A percentile compares a stretch with the other conserved stretches of the same genome.
These are phyloP conservation scores for Ariolimax columbianus DNA, from an alignment of 2,888 invertebrate genomes.

Conservation along the genomic window DNA sequence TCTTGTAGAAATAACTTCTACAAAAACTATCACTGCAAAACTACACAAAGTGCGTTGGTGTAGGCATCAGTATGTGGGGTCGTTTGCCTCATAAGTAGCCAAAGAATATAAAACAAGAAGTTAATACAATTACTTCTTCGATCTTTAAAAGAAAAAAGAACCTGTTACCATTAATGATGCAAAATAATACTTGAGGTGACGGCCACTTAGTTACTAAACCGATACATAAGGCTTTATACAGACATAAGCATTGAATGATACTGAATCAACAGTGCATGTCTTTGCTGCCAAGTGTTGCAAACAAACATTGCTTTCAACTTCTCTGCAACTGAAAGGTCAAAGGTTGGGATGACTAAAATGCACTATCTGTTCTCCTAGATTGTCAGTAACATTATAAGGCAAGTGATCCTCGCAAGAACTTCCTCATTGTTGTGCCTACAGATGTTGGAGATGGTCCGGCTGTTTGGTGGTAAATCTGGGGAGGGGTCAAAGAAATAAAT, in stretches of 20 bases:
- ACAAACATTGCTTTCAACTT: conserved; percentile 14
- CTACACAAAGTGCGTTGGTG: too few relatives aligned
- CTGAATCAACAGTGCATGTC: conserved; percentile 16
- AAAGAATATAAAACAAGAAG: too few relatives aligned
- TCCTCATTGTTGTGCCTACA: conserved; percentile 92
- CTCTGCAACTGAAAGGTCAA: neutral
- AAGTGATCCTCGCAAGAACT: conserved; percentile 91
- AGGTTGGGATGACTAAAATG: neutral
- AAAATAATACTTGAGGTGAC: neutral
- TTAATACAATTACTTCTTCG: too few relatives aligned
- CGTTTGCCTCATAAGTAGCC: too few relatives aligned
- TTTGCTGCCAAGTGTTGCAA: conserved; percentile 17
- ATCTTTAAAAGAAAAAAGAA: too few relatives aligned
- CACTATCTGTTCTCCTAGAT: neutral
- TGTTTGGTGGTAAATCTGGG: conserved; percentile 83
- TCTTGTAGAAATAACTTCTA: too few relatives aligned
- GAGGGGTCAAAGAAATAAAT: neutral
- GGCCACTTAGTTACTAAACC: neutral
- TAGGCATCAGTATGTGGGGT: too few relatives aligned
- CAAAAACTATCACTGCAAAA: too few relatives aligned
- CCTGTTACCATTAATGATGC: too few relatives aligned
- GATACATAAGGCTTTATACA: conserved; percentile 11
- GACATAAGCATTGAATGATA: neutral
- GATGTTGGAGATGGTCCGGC: conserved; percentile 87
- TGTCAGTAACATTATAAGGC: conserved; percentile 63